Base-by-base conservation (phyloP, 2,888 invertebrate genomes). In the Oscheius sp. region DNA sequence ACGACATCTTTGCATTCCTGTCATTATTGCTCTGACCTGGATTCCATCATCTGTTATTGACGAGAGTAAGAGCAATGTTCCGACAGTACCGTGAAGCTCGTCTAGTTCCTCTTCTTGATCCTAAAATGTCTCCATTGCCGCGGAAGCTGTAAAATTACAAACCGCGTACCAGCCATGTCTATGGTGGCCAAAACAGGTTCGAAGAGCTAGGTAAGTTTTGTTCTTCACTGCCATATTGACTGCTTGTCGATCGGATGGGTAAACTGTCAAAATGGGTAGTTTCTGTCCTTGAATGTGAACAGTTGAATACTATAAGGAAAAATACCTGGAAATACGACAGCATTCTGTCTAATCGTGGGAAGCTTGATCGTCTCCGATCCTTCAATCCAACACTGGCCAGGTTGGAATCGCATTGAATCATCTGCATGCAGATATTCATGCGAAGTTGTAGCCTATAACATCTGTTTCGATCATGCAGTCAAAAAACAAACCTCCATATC, bases 241-340 rank as follows among this genome's bases (percentile, higher is more conserved):
- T 21, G 70, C 57, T 9, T 57, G 48, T 42, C 70, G 58, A 32
- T 57, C 70, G 1, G 48, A 13, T 13, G 70, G 70, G n/a, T n/a
- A 47, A 9, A 57, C 48, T n/a, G 59, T 58, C 21, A 57, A 37
- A 11, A 70, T 29, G 13, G 70, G 70, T 5, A 70, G 29, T 42
- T 13, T 33, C 42, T 70, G 70, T 9, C 70, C 70, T 70, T 21
- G 47, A 55, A 70, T 10, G n/a, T 2, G 10, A 29, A 42, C 32
- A 37, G 21, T 59, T 51, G 2, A n/a, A 32, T 21, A 4, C 29
- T 32, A 63, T 42, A 47, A n/a, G 37, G 47, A 48, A 13, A n/a
- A 4, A 29, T 29, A 70, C 70, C 70, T 58, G 70, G 70, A 10
- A 70, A 55, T 4, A 58, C 48, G 9, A 70, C 70, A 29, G 57